Evolutionary conservation across 1,140 invertebrate genomes (phyloP).

Genomic region (Caenorhabditis remanei): DNA sequence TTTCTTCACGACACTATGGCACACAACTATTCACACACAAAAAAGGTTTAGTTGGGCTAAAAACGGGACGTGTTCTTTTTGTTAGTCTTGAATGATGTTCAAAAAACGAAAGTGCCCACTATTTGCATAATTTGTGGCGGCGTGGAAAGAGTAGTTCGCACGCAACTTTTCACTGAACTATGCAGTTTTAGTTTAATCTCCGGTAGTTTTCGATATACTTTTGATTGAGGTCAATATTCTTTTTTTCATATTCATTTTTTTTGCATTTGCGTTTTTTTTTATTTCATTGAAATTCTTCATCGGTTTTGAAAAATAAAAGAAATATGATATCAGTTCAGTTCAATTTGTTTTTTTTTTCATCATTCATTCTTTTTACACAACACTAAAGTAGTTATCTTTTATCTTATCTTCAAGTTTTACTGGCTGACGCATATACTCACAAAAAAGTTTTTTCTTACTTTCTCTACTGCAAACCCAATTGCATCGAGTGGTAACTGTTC

Average conservation of each 20-base stretch:
- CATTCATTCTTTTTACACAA: too few relatives aligned
- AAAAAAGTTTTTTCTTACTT: constrained; percentile 11
- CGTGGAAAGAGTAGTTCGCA: constrained; percentile 15
- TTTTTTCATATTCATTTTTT: too few relatives aligned
- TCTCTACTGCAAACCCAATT: constrained; percentile 23
- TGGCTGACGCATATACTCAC: constrained; percentile 47
- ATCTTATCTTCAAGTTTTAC: constrained; percentile 49
- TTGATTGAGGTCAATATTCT: background rate
- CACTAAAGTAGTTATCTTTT: background rate
- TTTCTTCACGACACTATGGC: background rate
- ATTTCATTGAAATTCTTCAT: too few relatives aligned
- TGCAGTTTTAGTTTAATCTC: background rate
- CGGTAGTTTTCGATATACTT: background rate
- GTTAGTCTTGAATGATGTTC: constrained; percentile 9
- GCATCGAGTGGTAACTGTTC: constrained; percentile 31
- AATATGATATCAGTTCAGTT: background rate
- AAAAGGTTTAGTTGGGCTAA: too few relatives aligned
- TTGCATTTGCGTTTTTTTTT: too few relatives aligned
- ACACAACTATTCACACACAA: too few relatives aligned
- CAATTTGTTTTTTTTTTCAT: too few relatives aligned
- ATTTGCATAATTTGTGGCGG: constrained; percentile 44
- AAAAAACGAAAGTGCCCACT: constrained; percentile 51
- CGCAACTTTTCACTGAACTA: background rate
- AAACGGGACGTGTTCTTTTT: background rate
- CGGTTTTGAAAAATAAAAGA: too few relatives aligned